phyloP scores from a whole-genome alignment of 2,797 vertebrate genomes.

The Ataeniobius toweri region DNA sequence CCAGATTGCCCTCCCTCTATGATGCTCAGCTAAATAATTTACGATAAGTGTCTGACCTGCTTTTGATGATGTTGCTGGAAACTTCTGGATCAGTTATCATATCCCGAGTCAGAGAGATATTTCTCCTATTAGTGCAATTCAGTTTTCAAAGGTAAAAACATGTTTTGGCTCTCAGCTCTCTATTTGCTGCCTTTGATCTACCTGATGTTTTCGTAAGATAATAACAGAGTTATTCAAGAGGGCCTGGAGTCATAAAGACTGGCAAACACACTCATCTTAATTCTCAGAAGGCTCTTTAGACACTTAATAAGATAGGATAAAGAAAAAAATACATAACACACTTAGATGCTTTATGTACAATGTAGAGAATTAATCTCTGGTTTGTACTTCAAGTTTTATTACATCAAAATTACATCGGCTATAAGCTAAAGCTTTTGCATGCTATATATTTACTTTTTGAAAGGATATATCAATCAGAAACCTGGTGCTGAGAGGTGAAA shows the following conservation, averaged over 20 bases:
- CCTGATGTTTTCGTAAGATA: conserved; percentile 16
- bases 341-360: not conserved
- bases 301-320: not conserved
- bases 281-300: conserved; percentile 3
- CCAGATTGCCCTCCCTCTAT: conserved; percentile 41
- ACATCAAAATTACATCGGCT: not conserved
- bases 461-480: not conserved
- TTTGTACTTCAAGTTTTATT: not conserved
- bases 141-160: conserved; percentile 5
- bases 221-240: not conserved
- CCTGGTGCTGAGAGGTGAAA: not conserved
- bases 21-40: conserved; percentile 50
- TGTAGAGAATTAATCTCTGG: not conserved
- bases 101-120: conserved; percentile 39
- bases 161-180: not conserved
- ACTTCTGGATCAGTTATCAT: conserved; percentile 50
- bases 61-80: conserved; percentile 57
- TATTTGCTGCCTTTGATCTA: conserved; percentile 24
- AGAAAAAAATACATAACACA: not conserved
- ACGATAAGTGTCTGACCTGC: conserved; percentile 47
- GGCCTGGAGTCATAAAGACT: not conserved
- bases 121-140: conserved; percentile 26
- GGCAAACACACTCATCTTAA: conserved; percentile 9
- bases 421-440: not conserved
- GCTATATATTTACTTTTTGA: not conserved